phyloP scores from a whole-genome alignment of 2,113 vertebrate genomes.

The Microtus richardsoni region DNA sequence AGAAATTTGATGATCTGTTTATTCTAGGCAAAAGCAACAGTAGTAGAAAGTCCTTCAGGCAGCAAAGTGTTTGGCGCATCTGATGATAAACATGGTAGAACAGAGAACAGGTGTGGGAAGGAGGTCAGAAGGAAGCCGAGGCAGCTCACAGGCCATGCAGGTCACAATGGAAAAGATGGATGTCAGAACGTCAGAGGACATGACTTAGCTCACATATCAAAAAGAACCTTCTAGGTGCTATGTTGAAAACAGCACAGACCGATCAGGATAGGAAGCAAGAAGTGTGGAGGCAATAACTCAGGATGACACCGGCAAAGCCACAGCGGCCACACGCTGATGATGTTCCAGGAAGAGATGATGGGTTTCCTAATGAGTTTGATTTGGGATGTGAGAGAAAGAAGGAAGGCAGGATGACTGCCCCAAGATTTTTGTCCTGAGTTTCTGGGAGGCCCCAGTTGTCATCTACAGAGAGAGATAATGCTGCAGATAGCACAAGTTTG shows the following conservation, averaged over 20 bases:
- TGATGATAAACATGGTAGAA: not conserved
- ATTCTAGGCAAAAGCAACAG: not conserved
- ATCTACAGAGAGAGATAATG: not conserved
- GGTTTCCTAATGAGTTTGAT: not conserved
- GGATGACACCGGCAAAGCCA: not conserved
- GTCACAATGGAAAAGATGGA: not conserved
- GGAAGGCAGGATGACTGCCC: not conserved
- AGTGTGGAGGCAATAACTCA: not conserved
- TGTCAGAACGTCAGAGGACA: not conserved
- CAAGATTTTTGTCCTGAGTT: not conserved
- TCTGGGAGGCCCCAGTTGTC: not conserved
- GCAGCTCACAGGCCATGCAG: not conserved
- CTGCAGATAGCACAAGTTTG: not conserved
- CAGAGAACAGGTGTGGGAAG: not conserved
- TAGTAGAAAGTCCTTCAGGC: not conserved
- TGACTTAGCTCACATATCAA: not conserved
- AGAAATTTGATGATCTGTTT: not conserved
- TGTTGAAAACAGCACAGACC: not conserved
- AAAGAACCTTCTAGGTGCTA: not conserved
- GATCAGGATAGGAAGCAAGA: not conserved
- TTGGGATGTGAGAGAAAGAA: constrained; percentile 10
- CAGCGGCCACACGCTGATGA: not conserved
- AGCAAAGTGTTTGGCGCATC: not conserved
- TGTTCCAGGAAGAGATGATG: not conserved
- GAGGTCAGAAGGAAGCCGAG: not conserved